Base-by-base conservation (phyloP, 2,888 invertebrate genomes). In the Scaptomyza polygonia region DNA sequence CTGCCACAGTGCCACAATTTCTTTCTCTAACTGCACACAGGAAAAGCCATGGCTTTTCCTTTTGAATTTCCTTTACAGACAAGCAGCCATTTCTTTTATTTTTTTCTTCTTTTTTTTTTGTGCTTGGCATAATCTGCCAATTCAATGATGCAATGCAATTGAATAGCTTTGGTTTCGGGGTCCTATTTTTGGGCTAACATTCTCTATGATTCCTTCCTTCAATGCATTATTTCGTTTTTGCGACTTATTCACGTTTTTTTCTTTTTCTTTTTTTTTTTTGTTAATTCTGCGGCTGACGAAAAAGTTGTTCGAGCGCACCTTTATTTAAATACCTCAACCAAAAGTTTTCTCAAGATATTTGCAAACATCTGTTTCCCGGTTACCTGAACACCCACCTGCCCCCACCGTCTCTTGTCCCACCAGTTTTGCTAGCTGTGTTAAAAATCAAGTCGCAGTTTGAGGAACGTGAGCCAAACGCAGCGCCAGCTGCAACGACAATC, bases 361-460 rank as follows among this genome's bases (percentile, higher is more conserved):
- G 88, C 88, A 88, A 84, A 88, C 84, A 88, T 86, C 86, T 84
- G 84, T 86, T 84, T 88, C 76, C 76, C 67, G 79, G 59, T 54
- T 69, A 43, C 59, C 62, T 42, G 54, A 55, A 40, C 27, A 32
- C 12, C 18, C 27, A 27, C 3, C 12, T 12, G 32, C 7, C 18
- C 21, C 40, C 5, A 25, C 8, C 1, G 3, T 11, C 8, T 12
- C 56, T 43, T 55, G 40, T 40, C 16, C 39, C 9, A 4, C 4
- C 39, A 9, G 14, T 8, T 8, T 8, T 36, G 1, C 14, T 9
- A 32, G 25, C 36, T 21, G n/a, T 8, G 25, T n/a, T 42, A 54
- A 56, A 65, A 75, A 75, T 63, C 59, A 57, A 64, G 65, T 57
- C 73, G 49, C 70, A 66, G 64, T 64, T 67, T 61, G 48, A 40